Evolutionary conservation across 2,113 vertebrate genomes (phyloP).

Genomic region (Tenrec ecaudatus): DNA sequence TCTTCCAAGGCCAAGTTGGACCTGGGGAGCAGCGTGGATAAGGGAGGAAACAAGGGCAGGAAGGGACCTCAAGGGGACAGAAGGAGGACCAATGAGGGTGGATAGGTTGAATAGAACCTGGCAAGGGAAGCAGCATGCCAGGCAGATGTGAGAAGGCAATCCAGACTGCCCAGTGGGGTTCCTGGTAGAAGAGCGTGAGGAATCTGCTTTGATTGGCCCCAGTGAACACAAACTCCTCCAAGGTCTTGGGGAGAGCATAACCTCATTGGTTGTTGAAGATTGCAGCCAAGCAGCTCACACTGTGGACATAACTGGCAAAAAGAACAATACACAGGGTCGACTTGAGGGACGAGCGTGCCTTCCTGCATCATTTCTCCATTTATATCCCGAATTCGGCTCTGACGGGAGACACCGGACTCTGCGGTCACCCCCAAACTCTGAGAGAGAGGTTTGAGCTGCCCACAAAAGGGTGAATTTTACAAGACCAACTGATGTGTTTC

Average conservation of each 20-base stretch:
- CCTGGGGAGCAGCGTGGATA: background rate
- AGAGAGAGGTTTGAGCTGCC: background rate
- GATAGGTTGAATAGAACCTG: background rate
- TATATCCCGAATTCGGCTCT: constrained; percentile 48
- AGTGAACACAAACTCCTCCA: background rate
- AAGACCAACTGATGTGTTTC: constrained; percentile 13
- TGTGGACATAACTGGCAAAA: constrained; percentile 36
- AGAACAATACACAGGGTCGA: constrained; percentile 23
- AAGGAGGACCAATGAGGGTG: background rate
- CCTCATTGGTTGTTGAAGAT: constrained; percentile 49
- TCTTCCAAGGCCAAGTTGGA: background rate
- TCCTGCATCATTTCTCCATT: constrained; percentile 39
- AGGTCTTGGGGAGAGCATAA: constrained; percentile 19
- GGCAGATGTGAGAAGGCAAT: constrained; percentile 9
- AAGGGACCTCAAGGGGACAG: background rate
- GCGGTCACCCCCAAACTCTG: background rate
- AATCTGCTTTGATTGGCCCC: constrained; percentile 54
- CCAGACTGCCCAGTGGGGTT: background rate
- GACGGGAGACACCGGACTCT: background rate
- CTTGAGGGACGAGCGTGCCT: background rate
- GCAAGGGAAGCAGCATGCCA: constrained; percentile 38
- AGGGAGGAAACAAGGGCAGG: background rate
- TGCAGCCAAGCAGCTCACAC: constrained; percentile 4
- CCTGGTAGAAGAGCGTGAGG: constrained; percentile 37
- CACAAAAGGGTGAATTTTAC: constrained; percentile 24